Evolutionary conservation across 2,888 invertebrate genomes (phyloP).

Genomic region (Tetrapedia diversipes): DNA sequence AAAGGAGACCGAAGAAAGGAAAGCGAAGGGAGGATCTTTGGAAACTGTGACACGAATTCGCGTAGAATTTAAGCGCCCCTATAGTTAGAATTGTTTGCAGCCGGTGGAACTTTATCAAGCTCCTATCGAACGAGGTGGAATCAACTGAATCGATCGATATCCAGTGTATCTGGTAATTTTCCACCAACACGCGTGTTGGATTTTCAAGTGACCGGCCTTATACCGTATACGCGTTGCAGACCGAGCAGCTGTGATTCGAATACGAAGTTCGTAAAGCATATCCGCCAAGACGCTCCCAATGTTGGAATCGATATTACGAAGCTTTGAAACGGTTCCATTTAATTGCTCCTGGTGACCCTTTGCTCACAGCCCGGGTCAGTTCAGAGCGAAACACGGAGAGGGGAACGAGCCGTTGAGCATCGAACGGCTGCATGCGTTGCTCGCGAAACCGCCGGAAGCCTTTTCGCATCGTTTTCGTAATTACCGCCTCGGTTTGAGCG

Average conservation of each 20-base stretch:
- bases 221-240: slow-evolving; percentile 27
- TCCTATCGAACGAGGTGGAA: slow-evolving; percentile 24
- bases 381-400: neutral
- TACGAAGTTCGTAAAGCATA: neutral
- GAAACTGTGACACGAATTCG: slow-evolving; percentile 36
- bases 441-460: slow-evolving; percentile 65
- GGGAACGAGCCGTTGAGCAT: slow-evolving; percentile 25
- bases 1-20: neutral
- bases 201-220: slow-evolving; percentile 48
- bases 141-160: slow-evolving; percentile 49
- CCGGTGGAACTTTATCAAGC: slow-evolving; percentile 18
- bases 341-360: neutral
- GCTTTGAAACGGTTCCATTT: neutral
- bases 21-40: neutral
- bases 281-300: neutral
- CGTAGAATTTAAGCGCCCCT: neutral
- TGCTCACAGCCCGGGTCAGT: too few relatives aligned
- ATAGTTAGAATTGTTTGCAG: neutral
- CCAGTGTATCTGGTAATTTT: slow-evolving; percentile 32
- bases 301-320: neutral
- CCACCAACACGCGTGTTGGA: slow-evolving; percentile 47
- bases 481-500: slow-evolving; percentile 67
- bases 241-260: slow-evolving; percentile 3
- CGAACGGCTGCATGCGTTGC: slow-evolving; percentile 54
- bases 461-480: slow-evolving; percentile 70